Evolutionary conservation across 92 coral and sea anemone species (phyloP), one percentile per base, ranked within the genome.

Genomic region (Diadumene lineata): DNA sequence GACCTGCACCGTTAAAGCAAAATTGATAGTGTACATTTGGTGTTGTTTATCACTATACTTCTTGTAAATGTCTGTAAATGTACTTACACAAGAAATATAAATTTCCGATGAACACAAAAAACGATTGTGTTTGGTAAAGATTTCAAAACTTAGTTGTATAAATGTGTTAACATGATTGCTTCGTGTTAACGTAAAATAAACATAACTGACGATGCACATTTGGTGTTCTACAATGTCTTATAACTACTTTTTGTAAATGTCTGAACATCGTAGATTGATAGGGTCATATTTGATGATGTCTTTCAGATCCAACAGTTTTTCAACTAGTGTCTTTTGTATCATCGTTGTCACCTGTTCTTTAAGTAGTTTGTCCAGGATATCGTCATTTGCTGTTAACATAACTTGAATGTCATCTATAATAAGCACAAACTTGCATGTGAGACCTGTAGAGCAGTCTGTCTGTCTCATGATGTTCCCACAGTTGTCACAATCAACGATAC

Each of bases 241-340:
- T n/a, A n/a, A n/a, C n/a, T n/a, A n/a, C n/a, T n/a, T n/a, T n/a
- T n/a, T n/a, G n/a, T n/a, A n/a, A n/a, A 38, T 38, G 6, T 38
- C 48, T 38, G 13, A 4, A 38, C 48, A 38, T 4, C 48, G 48
- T 6, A 38, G 48, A 69, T 15, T 69, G 3, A 18, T 24, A 25
- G 75, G 31, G 28, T 53, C 61, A 43, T 70, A 70, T 26, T 31
- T 70, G 32, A 70, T 50, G 4, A 70, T 29, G 48, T 70, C 28
- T 4, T 53, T 27, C 15, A 50, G 48, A 15, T 11, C 2, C 43
- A 70, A 28, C 13, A 70, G 43, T 50, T 29, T 25, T 30, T 50
- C 34, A 25, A n/a, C 46, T 10, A 70, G 11, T 15, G 17, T 1
- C 1, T 70, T 18, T 11, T 51, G 24, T 3, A 53, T 53, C 75